Percentiles rank a stretch among this genome's conserved stretches.
Conservation (phyloP, 1,140 invertebrate species). For the Macrobrachium nipponense region DNA sequence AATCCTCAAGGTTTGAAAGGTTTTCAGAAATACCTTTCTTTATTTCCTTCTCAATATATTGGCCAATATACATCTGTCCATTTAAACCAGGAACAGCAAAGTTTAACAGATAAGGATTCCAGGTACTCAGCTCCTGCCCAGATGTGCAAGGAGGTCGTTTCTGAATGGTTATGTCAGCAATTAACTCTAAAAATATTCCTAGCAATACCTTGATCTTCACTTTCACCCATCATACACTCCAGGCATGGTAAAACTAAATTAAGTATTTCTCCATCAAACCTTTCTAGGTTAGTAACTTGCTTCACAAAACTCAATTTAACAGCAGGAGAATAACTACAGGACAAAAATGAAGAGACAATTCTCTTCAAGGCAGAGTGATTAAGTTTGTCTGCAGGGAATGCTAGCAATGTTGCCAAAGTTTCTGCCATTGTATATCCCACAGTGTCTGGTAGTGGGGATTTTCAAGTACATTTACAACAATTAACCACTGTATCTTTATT, state of each 20-base stretch:
- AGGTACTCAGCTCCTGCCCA: slow-evolving; percentile 19
- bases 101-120: not conserved
- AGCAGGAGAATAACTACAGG: slow-evolving; percentile 3
- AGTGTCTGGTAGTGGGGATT: slow-evolving; percentile 21
- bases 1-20: slow-evolving; percentile 67
- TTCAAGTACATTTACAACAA: slow-evolving; percentile 21
- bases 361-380: not conserved
- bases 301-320: slow-evolving; percentile 33
- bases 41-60: slow-evolving; percentile 32
- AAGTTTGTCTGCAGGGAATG: not conserved
- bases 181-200: slow-evolving; percentile 24
- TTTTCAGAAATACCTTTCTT: slow-evolving; percentile 43
- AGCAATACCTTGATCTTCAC: slow-evolving; percentile 5
- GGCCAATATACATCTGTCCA: not conserved
- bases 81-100: too few species aligned
- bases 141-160: slow-evolving; percentile 40
- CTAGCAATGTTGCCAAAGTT: slow-evolving; percentile 18
- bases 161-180: slow-evolving; percentile 20
- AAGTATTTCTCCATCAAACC: slow-evolving; percentile 50
- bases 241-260: slow-evolving; percentile 26
- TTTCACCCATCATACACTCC: not conserved
- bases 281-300: slow-evolving; percentile 15
- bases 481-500: slow-evolving; percentile 25
- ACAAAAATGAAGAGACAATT: slow-evolving; percentile 2
- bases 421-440: slow-evolving; percentile 23